These are phyloP conservation scores for Agrilus planipennis DNA, from an alignment of 1,140 invertebrate genomes.

Conservation along the genomic window DNA sequence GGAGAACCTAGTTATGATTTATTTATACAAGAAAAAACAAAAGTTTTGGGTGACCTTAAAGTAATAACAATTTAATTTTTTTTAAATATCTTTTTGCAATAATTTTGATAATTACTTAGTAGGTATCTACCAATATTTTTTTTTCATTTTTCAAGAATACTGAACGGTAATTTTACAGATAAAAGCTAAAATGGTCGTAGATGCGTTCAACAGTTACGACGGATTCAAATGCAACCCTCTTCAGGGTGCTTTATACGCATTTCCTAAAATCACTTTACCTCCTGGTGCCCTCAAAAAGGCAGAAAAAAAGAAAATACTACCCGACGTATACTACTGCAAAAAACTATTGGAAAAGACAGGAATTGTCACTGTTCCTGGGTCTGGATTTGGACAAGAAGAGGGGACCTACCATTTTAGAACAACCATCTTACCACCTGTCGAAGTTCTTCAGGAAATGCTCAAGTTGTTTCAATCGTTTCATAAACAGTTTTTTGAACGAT, in stretches of 20 bases:
- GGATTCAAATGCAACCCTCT: slow-evolving; percentile 76
- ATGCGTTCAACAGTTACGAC: slow-evolving; percentile 80
- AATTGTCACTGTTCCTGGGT: slow-evolving; percentile 76
- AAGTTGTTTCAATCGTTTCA: slow-evolving; percentile 75
- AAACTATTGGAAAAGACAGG: slow-evolving; percentile 85
- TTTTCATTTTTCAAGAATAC: not conserved
- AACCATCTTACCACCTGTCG: slow-evolving; percentile 73
- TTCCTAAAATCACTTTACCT: slow-evolving; percentile 66
- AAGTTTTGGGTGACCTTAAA: slow-evolving; percentile 47
- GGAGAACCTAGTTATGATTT: slow-evolving; percentile 53
- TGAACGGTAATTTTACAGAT: slow-evolving; percentile 9
- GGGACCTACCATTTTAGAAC: slow-evolving; percentile 88
- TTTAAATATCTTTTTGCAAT: not conserved
- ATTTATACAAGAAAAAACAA: slow-evolving; percentile 49
- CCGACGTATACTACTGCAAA: slow-evolving; percentile 90
- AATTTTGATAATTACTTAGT: not conserved
- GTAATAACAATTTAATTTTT: not conserved
- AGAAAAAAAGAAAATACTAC: slow-evolving; percentile 49
- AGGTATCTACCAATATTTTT: not conserved
- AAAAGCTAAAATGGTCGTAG: slow-evolving; percentile 67
- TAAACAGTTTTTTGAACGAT: slow-evolving; percentile 67
- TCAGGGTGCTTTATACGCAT: slow-evolving; percentile 95
- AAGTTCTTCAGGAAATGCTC: slow-evolving; percentile 71
- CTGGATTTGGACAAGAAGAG: slow-evolving; percentile 84
- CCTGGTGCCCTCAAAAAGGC: slow-evolving; percentile 64